Conservation (phyloP, 2,797 vertebrate species). For the Pteronotus mesoamericanus region DNA sequence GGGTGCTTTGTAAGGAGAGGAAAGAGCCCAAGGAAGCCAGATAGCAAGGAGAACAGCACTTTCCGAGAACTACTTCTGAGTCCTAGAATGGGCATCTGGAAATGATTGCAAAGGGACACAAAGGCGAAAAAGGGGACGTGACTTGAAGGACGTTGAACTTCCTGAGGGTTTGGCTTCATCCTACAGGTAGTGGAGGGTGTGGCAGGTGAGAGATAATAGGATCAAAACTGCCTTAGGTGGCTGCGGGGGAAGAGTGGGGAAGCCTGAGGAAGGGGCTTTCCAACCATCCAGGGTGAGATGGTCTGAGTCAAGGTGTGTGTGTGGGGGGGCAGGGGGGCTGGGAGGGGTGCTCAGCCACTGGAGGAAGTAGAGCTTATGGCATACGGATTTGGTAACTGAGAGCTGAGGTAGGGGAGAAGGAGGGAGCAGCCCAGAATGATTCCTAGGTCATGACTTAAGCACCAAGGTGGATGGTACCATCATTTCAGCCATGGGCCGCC, state of each 20-base stretch:
- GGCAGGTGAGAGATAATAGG: neutral
- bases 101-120: neutral
- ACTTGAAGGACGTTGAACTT: neutral
- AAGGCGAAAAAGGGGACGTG: too few relatives aligned
- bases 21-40: neutral
- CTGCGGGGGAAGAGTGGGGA: neutral
- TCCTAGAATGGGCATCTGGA: neutral
- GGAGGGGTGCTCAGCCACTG: neutral
- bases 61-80: neutral
- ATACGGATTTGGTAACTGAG: neutral
- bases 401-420: neutral
- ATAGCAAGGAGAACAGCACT: neutral
- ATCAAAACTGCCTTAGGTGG: neutral
- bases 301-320: neutral
- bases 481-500: neutral
- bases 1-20: neutral
- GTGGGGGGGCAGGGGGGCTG: too few relatives aligned
- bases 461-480: neutral
- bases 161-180: neutral
- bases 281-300: neutral
- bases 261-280: neutral
- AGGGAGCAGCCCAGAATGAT: neutral
- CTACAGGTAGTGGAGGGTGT: neutral
- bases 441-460: neutral
- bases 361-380: neutral